These are phyloP conservation scores for Herminia tarsipennalis DNA, from an alignment of 2,888 invertebrate species.

Conservation along the genomic window DNA sequence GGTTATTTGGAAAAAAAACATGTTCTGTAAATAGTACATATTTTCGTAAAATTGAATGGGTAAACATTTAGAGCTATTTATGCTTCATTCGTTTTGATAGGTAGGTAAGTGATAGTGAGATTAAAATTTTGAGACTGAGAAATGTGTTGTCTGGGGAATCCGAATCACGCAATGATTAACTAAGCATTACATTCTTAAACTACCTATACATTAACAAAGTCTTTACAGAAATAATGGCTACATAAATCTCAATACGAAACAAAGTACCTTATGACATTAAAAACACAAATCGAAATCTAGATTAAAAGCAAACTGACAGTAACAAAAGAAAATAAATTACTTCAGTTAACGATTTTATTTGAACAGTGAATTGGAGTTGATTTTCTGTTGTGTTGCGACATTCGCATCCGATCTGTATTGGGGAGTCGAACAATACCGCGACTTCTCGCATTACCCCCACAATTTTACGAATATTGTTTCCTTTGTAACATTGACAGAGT, in stretches of 20 bases:
- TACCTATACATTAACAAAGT: not conserved
- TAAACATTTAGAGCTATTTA: too few relatives aligned
- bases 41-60: too few relatives aligned
- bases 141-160: too few relatives aligned
- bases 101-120: too few relatives aligned
- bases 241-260: too few relatives aligned
- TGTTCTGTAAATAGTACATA: too few relatives aligned
- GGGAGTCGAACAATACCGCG: conserved; percentile 40
- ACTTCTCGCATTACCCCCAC: conserved; percentile 34
- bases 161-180: not conserved
- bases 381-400: conserved; percentile 31
- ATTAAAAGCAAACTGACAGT: not conserved
- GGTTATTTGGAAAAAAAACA: too few relatives aligned
- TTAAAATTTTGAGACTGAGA: too few relatives aligned
- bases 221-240: too few relatives aligned
- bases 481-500: conserved; percentile 40
- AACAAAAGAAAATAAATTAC: conserved; percentile 3
- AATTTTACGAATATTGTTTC: conserved; percentile 50
- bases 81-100: too few relatives aligned
- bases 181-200: not conserved
- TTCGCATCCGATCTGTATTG: conserved; percentile 32
- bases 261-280: too few relatives aligned
- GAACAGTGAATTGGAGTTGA: conserved; percentile 30
- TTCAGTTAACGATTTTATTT: conserved; percentile 3
- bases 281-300: not conserved